Evolutionary conservation across 1,140 invertebrate species (phyloP), one percentile per base, ranked within the genome.

Genomic region (Polypedilum pembai): DNA sequence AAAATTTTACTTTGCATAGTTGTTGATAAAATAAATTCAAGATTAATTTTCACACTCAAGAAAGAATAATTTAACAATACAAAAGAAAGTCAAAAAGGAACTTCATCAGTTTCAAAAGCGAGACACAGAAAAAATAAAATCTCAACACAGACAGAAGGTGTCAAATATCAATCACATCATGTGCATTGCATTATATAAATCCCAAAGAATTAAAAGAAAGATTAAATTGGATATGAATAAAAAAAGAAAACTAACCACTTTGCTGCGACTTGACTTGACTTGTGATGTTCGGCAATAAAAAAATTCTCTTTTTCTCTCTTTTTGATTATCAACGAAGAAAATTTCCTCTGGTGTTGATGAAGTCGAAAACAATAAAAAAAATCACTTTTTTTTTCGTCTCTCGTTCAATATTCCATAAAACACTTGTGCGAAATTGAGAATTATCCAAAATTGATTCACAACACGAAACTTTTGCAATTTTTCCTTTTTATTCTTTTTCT

Each of bases 371-470:
- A n/a, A n/a, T n/a, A n/a, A n/a, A n/a, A 5, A 69, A 21, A 69
- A 20, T 69, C 18, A 69, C 15, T 20, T 20, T 20, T 66, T 18
- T 69, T 69, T 21, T 1, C 17, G 17, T 69, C 17, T 18, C 65
- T 69, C 65, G 24, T 69, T 69, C 65, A 69, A 69, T 69, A 69
- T 69, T 69, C 65, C 65, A 69, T 69, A 69, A 69, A 18, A 69
- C 65, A 69, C 65, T 69, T 69, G 10, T 8, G 10, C 10, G 65
- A 69, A 69, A 18, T 20, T 69, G n/a, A 18, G 8, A 56, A 56
- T 56, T 56, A 56, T 56, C 45, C 45, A 56, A 56, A 56, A 56
- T 56, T 56, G 45, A 56, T 56, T 56, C 45, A 56, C 45, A 56
- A 56, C 45, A 56, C 45, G 45, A 56, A 56, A 56, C n/a, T n/a